Conservation (phyloP, 2,113 vertebrate species). For the Micromys minutus region DNA sequence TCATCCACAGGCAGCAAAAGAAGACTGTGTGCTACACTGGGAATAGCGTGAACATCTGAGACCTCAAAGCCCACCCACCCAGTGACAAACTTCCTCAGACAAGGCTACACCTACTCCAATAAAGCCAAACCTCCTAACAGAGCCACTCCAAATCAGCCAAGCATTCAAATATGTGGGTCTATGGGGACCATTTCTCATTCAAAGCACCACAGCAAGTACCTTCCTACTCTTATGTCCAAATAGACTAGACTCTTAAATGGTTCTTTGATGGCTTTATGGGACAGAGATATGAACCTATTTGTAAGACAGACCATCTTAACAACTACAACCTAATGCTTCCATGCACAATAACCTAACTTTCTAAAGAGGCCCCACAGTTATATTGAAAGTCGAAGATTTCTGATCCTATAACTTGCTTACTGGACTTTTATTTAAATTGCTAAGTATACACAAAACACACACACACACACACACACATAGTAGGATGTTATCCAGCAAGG, state of each 20-base stretch:
- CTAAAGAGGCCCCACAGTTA: not conserved
- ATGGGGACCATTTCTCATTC: too few species aligned
- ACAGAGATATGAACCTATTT: not conserved
- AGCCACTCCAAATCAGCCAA: too few species aligned
- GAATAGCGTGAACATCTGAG: too few species aligned
- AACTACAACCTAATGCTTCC: not conserved
- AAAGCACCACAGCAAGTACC: not conserved
- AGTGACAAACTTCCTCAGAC: too few species aligned
- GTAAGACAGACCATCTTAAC: not conserved
- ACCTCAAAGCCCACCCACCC: too few species aligned
- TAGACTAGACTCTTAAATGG: not conserved
- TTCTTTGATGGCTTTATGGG: not conserved
- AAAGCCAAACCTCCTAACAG: too few species aligned
- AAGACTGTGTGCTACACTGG: too few species aligned
- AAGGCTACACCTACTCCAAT: too few species aligned
- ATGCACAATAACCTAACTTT: not conserved
- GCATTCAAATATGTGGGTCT: too few species aligned
- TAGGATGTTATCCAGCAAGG: too few species aligned
- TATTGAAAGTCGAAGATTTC: not conserved
- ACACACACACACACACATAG: not conserved
- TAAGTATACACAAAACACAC: not conserved
- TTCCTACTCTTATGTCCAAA: not conserved
- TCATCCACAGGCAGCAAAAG: too few species aligned
- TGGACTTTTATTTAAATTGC: slow-evolving; percentile 5
- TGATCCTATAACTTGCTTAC: not conserved